phyloP scores from a whole-genome alignment of 1,140 invertebrate species.

The Halotydeus destructor region DNA sequence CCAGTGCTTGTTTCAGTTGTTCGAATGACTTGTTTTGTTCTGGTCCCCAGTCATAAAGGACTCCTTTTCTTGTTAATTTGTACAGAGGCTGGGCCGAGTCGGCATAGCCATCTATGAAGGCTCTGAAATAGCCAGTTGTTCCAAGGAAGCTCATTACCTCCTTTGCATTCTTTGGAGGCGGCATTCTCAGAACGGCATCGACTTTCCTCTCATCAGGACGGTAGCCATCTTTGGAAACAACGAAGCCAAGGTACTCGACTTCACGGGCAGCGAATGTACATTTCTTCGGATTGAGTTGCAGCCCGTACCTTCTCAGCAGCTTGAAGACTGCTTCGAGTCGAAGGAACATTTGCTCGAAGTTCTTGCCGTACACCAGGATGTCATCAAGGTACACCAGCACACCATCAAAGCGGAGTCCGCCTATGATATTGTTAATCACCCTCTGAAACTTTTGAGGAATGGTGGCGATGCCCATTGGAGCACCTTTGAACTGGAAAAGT shows the following conservation, averaged over 20 bases:
- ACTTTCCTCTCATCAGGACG: slow-evolving; percentile 8
- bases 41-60: slow-evolving; percentile 8
- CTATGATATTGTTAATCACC: slow-evolving; percentile 19
- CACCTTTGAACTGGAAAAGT: slow-evolving; percentile 16
- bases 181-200: slow-evolving; percentile 13
- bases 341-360: slow-evolving; percentile 2
- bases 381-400: slow-evolving; percentile 9
- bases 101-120: slow-evolving; percentile 19
- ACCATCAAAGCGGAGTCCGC: too few species aligned
- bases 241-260: slow-evolving; percentile 10
- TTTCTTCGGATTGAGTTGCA: slow-evolving; percentile 10
- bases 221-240: slow-evolving; percentile 8
- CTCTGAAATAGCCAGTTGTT: slow-evolving; percentile 11
- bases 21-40: slow-evolving; percentile 10
- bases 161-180: slow-evolving; percentile 12
- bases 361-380: slow-evolving; percentile 7
- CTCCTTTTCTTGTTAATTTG: slow-evolving; percentile 16
- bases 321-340: slow-evolving; percentile 1
- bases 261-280: slow-evolving; percentile 10
- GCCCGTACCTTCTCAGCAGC: not conserved
- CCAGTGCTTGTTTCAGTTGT: not conserved
- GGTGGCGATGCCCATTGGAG: slow-evolving; percentile 11
- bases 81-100: slow-evolving; percentile 20
- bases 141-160: slow-evolving; percentile 15
- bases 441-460: slow-evolving; percentile 21